These are phyloP conservation scores for Eretmochelys imbricata DNA, from an alignment of 2,113 vertebrate genomes.

Conservation along the genomic window DNA sequence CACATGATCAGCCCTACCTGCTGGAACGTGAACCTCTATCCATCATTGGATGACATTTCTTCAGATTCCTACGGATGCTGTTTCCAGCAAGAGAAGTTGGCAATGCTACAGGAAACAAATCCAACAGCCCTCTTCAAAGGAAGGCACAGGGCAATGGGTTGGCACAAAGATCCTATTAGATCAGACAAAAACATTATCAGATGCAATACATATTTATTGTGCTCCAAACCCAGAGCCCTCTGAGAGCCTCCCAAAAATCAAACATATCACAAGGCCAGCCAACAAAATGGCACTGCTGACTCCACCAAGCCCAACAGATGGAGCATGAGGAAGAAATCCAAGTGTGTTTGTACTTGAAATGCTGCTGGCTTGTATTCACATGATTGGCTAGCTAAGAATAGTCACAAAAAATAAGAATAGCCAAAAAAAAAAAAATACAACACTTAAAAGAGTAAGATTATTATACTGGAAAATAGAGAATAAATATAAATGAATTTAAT, in stretches of 20 bases:
- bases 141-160: neutral
- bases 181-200: neutral
- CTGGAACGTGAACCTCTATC: neutral
- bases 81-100: neutral
- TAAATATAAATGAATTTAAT: constrained; percentile 71
- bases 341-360: neutral
- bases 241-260: neutral
- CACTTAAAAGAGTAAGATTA: constrained; percentile 31
- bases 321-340: neutral
- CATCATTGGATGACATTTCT: accelerated
- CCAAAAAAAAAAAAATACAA: neutral
- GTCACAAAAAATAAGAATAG: neutral
- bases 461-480: constrained; percentile 50
- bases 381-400: neutral
- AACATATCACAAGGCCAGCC: neutral
- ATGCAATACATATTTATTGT: neutral
- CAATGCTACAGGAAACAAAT: neutral
- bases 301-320: accelerated
- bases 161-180: neutral
- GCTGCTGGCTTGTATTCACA: neutral
- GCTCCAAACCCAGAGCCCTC: neutral
- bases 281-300: neutral
- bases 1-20: neutral
- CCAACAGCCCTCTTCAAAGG: accelerated
- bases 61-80: neutral